A percentile compares a stretch with the other conserved stretches of the same genome.
Conservation (phyloP, 2,797 vertebrate genomes). For the Sebastes kiyomatsui region DNA sequence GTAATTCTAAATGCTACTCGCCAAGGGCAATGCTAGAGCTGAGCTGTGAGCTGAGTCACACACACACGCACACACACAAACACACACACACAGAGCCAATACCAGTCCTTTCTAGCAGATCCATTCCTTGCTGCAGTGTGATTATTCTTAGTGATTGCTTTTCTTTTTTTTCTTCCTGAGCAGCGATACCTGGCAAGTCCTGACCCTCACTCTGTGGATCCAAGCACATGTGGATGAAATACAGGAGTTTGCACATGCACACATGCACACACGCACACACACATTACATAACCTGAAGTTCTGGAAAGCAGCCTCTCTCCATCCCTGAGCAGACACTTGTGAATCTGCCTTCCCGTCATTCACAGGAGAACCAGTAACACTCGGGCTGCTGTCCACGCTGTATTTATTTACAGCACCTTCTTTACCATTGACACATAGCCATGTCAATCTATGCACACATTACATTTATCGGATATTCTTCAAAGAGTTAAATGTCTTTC, state of each 20-base stretch:
- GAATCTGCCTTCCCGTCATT: constrained; percentile 3
- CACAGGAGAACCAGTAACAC: not conserved
- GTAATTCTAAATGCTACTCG: constrained; percentile 56
- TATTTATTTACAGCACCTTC: not conserved
- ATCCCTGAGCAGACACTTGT: constrained; percentile 11
- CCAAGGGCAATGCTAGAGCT: constrained; percentile 40
- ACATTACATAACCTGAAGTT: constrained; percentile 56
- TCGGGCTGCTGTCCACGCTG: not conserved
- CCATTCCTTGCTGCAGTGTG: constrained; percentile 64
- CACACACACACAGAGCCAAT: constrained; percentile 20
- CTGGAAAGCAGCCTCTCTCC: constrained; percentile 21
- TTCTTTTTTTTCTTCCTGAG: constrained; percentile 36
- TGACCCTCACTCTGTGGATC: constrained; percentile 39
- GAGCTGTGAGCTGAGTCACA: constrained; percentile 41
- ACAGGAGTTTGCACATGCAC: not conserved
- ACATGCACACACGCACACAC: not conserved
- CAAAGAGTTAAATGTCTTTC: not conserved
- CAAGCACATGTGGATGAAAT: constrained; percentile 15
- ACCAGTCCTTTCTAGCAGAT: constrained; percentile 42
- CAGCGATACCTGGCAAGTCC: constrained; percentile 39
- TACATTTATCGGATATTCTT: not conserved
- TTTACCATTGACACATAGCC: not conserved
- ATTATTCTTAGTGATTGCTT: constrained; percentile 67
- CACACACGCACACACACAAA: constrained; percentile 23
- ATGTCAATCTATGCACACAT: not conserved